Percentiles rank a stretch among this genome's conserved stretches.
Evolutionary conservation across 1,140 invertebrate genomes (phyloP).

Genomic region (Steinernema khuongi): DNA sequence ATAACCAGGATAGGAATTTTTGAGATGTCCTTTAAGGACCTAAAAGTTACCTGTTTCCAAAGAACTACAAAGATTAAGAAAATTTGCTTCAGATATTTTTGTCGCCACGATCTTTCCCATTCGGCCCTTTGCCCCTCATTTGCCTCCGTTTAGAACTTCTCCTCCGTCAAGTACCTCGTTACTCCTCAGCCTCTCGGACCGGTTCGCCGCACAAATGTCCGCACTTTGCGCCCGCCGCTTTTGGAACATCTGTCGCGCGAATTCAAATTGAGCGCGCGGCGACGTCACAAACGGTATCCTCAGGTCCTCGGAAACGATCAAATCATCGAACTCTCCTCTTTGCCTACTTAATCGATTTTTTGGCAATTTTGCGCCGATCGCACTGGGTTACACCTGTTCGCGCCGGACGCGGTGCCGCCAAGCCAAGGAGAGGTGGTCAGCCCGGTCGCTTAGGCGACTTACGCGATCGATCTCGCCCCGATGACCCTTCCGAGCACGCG

Average conservation of each 20-base stretch:
- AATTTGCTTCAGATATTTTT: too few species aligned
- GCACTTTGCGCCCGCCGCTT: background rate
- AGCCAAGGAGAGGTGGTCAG: background rate
- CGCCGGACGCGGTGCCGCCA: background rate
- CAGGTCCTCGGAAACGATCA: background rate
- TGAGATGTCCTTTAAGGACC: too few species aligned
- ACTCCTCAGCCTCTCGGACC: background rate
- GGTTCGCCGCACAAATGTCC: background rate
- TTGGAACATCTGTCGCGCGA: constrained; percentile 1
- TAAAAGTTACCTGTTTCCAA: too few species aligned
- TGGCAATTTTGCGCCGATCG: background rate
- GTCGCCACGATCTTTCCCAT: too few species aligned
- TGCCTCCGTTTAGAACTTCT: too few species aligned
- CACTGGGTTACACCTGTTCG: constrained; percentile 10
- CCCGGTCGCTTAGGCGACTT: constrained; percentile 9
- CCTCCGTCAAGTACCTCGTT: background rate
- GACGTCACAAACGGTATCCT: background rate
- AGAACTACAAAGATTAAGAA: too few species aligned
- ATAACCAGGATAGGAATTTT: too few species aligned
- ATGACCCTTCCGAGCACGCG: background rate
- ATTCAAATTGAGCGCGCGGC: background rate
- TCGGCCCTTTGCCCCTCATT: too few species aligned
- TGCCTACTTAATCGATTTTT: background rate
- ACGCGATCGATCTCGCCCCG: background rate
- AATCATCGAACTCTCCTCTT: background rate